phyloP scores from a whole-genome alignment of 37 sponge, comb jelly and placozoan genomes.

The Beroe forskalii region DNA sequence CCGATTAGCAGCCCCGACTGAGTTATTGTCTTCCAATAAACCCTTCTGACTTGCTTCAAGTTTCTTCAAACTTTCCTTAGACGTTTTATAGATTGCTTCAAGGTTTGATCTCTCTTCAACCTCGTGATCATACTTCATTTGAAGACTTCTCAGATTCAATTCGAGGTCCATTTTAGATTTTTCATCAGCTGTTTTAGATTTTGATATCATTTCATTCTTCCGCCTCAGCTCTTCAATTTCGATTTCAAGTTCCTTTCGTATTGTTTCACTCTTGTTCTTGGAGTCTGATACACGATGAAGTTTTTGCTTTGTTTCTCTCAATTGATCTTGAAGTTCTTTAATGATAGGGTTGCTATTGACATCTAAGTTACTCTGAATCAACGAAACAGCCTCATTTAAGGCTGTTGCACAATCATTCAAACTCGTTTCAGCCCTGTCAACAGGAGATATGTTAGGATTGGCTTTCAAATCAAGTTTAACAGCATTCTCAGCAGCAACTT shows the following conservation, averaged over 20 bases:
- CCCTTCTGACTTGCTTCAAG: constrained; percentile 42
- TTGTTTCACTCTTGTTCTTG: neutral
- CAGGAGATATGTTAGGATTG: constrained; percentile 4
- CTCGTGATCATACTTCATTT: constrained; percentile 51
- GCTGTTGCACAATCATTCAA: constrained; percentile 47
- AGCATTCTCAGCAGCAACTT: neutral
- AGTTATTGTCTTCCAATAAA: neutral
- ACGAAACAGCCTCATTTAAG: constrained; percentile 39
- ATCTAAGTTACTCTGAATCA: constrained; percentile 39
- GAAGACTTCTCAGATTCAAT: constrained; percentile 3
- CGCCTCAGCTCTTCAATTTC: constrained; percentile 54
- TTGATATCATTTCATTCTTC: neutral
- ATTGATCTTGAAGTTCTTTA: constrained; percentile 26
- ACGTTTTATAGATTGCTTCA: neutral
- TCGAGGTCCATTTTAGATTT: constrained; percentile 59
- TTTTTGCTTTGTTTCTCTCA: constrained; percentile 41
- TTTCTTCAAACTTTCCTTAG: constrained; percentile 3
- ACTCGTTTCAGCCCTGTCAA: constrained; percentile 2
- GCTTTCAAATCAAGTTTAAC: constrained; percentile 8
- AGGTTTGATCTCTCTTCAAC: constrained; percentile 30
- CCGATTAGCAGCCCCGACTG: neutral
- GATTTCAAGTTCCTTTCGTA: constrained; percentile 33
- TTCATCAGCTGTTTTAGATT: neutral
- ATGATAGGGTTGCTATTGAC: neutral
- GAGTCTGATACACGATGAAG: constrained; percentile 2